phyloP scores from a whole-genome alignment of 2,888 invertebrate species.

The Lasiommata megera region DNA sequence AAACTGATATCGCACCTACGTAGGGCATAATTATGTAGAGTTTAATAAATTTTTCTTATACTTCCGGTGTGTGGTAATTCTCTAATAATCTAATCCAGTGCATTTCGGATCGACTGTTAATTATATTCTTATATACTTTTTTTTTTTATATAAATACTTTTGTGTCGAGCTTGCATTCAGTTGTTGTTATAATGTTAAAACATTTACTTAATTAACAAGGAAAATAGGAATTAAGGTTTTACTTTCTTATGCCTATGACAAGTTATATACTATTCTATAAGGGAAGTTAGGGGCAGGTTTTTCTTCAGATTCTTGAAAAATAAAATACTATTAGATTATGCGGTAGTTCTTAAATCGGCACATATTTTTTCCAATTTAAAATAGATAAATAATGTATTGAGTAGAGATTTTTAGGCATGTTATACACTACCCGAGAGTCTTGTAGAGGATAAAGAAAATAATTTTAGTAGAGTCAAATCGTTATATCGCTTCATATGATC shows the following conservation, averaged over 20 bases:
- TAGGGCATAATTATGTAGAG: not conserved
- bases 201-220: not conserved
- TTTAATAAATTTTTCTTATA: conserved; percentile 2
- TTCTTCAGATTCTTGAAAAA: not conserved
- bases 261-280: not conserved
- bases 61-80: conserved; percentile 28
- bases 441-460: no score
- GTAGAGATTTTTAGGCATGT: no score
- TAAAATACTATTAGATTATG: not conserved
- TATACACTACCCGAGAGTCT: no score
- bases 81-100: conserved; percentile 53
- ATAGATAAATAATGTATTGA: no score
- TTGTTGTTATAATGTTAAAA: conserved; percentile 21
- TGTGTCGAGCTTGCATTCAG: conserved; percentile 44
- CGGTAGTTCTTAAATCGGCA: no score
- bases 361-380: no score
- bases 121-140: conserved; percentile 38
- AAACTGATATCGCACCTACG: not conserved
- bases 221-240: not conserved
- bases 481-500: no score
- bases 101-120: conserved; percentile 68
- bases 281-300: not conserved
- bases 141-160: conserved; percentile 1
- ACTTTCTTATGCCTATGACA: not conserved
- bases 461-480: no score